Conservation (phyloP, 2,797 vertebrate species). For the Yasuhikotakia modesta region DNA sequence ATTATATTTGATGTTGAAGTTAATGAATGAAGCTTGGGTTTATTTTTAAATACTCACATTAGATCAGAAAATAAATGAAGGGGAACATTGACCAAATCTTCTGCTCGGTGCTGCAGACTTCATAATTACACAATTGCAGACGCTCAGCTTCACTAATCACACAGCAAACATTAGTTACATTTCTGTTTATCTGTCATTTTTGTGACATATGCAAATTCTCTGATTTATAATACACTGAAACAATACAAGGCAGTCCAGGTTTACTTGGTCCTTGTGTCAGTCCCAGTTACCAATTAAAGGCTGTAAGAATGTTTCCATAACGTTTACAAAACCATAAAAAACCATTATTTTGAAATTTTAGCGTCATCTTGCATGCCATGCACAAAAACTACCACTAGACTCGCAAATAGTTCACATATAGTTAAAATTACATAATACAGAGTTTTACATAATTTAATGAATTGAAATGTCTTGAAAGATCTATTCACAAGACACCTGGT, state of each 20-base stretch:
- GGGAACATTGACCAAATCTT: conserved; percentile 41
- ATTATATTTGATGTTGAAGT: neutral
- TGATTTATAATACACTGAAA: neutral
- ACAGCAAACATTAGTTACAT: conserved; percentile 25
- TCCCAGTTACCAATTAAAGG: no score
- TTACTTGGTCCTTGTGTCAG: neutral
- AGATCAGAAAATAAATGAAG: conserved; percentile 15
- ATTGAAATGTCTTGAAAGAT: neutral
- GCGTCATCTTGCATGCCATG: no score
- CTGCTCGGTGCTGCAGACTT: neutral
- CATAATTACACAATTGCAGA: neutral
- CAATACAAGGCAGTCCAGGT: neutral
- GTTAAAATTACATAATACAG: no score
- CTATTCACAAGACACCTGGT: neutral
- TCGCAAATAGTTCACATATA: no score
- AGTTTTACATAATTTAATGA: no score
- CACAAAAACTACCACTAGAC: no score
- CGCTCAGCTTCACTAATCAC: neutral
- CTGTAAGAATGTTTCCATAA: no score
- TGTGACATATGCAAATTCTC: conserved; percentile 7
- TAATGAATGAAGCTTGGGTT: conserved; percentile 5
- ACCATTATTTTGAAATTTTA: no score
- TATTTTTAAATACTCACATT: conserved; percentile 2
- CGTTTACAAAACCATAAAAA: no score
- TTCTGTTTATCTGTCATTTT: conserved; percentile 35